Conservation (phyloP, 2,113 vertebrate genomes). For the Orcinus orca region DNA sequence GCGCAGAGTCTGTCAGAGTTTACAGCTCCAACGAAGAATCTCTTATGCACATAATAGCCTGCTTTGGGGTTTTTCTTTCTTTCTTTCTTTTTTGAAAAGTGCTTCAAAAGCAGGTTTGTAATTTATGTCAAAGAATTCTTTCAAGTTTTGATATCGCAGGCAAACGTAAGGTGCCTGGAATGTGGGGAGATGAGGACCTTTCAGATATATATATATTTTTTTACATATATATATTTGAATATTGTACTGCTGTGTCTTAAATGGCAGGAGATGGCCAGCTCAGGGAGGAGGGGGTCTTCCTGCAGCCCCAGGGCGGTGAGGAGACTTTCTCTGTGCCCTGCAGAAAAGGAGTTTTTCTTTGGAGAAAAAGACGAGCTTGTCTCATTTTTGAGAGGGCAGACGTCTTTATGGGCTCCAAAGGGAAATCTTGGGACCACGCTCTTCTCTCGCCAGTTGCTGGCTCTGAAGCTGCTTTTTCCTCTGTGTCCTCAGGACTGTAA, state of each 20-base stretch:
- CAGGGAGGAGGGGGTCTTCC: not conserved
- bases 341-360: not conserved
- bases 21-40: not conserved
- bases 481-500: not conserved
- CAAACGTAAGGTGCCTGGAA: constrained; percentile 54
- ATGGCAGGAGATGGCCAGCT: not conserved
- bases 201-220: not conserved
- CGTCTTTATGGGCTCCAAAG: not conserved
- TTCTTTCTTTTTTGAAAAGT: constrained; percentile 27
- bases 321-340: not conserved
- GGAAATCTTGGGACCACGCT: rapidly evolving
- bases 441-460: not conserved
- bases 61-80: not conserved
- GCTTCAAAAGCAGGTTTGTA: constrained; percentile 71
- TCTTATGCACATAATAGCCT: constrained; percentile 10
- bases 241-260: not conserved
- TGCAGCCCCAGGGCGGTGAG: not conserved
- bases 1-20: not conserved
- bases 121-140: constrained; percentile 71
- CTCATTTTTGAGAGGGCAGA: not conserved
- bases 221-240: not conserved
- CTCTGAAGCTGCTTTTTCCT: not conserved
- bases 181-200: constrained; percentile 19
- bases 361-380: not conserved
- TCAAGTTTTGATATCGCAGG: constrained; percentile 58